A percentile compares a stretch with the other conserved stretches of the same genome.
These are phyloP conservation scores for Xerus rutilus DNA, from an alignment of 2,797 vertebrate genomes.

Conservation along the genomic window DNA sequence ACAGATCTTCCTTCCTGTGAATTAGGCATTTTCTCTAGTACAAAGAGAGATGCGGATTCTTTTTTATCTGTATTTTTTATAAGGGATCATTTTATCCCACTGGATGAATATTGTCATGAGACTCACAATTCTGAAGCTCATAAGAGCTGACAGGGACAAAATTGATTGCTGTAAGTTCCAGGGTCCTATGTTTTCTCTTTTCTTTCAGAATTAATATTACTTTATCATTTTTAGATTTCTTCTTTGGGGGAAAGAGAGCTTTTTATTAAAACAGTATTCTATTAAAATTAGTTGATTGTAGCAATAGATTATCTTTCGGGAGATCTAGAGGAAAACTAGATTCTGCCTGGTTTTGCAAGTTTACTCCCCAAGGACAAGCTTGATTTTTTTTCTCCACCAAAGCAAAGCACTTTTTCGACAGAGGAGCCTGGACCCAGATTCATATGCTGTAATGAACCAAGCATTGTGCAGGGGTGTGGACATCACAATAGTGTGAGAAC, in stretches of 20 bases:
- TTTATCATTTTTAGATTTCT: neutral
- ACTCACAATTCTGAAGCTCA: slow-evolving; percentile 28
- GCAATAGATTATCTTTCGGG: neutral
- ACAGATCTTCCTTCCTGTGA: slow-evolving; percentile 44
- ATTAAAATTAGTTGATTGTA: slow-evolving; percentile 9
- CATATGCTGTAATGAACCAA: neutral
- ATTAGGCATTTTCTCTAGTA: rapidly evolving
- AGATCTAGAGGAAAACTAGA: neutral
- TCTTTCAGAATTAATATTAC: slow-evolving; percentile 29
- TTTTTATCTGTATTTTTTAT: slow-evolving; percentile 24
- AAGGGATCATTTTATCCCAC: neutral
- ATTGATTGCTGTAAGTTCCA: neutral
- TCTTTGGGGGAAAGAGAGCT: neutral
- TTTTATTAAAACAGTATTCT: slow-evolving; percentile 37
- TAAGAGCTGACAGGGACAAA: neutral
- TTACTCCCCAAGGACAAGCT: neutral
- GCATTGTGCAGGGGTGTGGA: too few relatives aligned
- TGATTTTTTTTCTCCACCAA: neutral
- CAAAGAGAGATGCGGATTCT: slow-evolving; percentile 10
- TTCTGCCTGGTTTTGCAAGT: neutral
- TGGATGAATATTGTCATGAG: neutral
- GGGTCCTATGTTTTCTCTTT: neutral
- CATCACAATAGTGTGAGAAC: neutral
- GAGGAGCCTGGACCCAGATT: too few relatives aligned
- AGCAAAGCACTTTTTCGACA: neutral